Evolutionary conservation across 2,113 vertebrate species (phyloP).

Genomic region (Notothenia rossii): DNA sequence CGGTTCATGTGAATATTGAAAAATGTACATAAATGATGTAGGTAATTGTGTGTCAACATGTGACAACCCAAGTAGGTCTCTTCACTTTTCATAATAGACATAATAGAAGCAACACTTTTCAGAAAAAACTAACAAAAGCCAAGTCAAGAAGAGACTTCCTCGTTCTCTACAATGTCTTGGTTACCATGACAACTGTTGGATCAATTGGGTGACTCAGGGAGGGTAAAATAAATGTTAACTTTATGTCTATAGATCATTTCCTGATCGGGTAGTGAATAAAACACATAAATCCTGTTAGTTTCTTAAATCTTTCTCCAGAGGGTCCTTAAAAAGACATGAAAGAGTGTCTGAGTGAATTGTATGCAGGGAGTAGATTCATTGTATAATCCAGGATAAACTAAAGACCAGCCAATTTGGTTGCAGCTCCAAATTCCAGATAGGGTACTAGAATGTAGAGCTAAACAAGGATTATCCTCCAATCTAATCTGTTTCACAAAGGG

Average conservation of each 20-base stretch:
- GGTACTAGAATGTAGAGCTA: slow-evolving; percentile 56
- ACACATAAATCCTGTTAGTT: too few species aligned
- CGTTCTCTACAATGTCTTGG: slow-evolving; percentile 7
- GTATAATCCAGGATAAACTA: slow-evolving; percentile 61
- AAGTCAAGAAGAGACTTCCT: slow-evolving; percentile 17
- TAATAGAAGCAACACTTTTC: background rate
- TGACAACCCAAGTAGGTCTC: background rate
- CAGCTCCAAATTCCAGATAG: slow-evolving; percentile 57
- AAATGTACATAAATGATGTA: background rate
- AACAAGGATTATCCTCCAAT: slow-evolving; percentile 56
- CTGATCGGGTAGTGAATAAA: background rate
- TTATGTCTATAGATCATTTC: background rate
- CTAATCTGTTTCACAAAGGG: slow-evolving; percentile 51
- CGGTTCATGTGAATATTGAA: background rate
- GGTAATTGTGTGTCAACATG: too few species aligned
- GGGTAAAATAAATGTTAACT: slow-evolving; percentile 1
- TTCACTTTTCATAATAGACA: background rate
- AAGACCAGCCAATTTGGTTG: slow-evolving; percentile 37
- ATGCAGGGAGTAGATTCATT: slow-evolving; percentile 23
- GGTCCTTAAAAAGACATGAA: too few species aligned
- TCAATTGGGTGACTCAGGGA: slow-evolving; percentile 11
- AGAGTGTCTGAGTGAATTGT: slow-evolving; percentile 8
- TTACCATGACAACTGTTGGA: slow-evolving; percentile 46
- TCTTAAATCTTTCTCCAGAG: too few species aligned
- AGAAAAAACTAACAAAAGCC: slow-evolving; percentile 17